Evolutionary conservation across 2,888 invertebrate genomes (phyloP).

Genomic region (Drosophila melanosoma): DNA sequence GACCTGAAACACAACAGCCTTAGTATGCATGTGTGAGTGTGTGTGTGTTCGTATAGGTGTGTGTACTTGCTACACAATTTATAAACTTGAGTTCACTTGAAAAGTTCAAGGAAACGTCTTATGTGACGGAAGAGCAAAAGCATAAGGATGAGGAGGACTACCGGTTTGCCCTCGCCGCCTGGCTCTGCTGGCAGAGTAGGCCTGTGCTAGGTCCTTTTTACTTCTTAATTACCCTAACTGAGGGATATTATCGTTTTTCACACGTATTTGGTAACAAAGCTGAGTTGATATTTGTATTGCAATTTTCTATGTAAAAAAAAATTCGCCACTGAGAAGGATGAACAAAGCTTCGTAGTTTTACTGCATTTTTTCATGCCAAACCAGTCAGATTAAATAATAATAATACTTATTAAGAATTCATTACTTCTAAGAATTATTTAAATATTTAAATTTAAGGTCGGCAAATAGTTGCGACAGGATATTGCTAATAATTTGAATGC

Average conservation of each 20-base stretch:
- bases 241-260: neutral
- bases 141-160: conserved; percentile 53
- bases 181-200: conserved; percentile 1
- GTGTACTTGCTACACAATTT: conserved; percentile 76
- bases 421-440: neutral
- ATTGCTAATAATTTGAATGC: neutral
- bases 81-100: conserved; percentile 81
- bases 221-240: conserved; percentile 4
- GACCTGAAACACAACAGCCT: conserved; percentile 58
- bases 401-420: neutral
- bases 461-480: neutral
- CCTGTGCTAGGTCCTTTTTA: conserved; percentile 47
- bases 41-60: conserved; percentile 11
- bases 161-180: conserved; percentile 54
- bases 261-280: neutral
- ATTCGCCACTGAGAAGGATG: neutral
- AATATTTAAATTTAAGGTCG: neutral
- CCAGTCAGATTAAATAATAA: neutral
- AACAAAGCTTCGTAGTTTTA: neutral
- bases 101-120: conserved; percentile 76
- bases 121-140: conserved; percentile 33
- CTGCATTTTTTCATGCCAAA: neutral
- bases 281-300: neutral
- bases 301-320: neutral
- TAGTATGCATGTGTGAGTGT: conserved; percentile 8